Percentiles rank a stretch among this genome's conserved stretches.
Conservation (phyloP, 1,140 invertebrate genomes). For the Sinonovacula constricta region DNA sequence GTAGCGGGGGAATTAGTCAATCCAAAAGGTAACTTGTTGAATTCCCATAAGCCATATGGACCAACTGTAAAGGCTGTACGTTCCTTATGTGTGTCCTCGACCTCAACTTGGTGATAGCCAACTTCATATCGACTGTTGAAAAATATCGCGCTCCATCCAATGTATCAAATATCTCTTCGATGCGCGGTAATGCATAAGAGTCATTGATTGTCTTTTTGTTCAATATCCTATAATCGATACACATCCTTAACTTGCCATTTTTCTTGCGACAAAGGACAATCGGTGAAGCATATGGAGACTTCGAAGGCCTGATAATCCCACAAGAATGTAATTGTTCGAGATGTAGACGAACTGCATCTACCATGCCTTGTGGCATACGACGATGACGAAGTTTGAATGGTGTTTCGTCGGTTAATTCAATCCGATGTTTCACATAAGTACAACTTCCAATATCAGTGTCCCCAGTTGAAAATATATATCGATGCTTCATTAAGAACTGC, state of each 20-base stretch:
- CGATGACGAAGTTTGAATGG: conserved; percentile 16
- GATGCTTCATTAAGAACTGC: neutral
- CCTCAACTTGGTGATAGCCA: neutral
- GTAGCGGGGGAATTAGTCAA: neutral
- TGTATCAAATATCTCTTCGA: neutral
- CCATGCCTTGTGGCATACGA: neutral
- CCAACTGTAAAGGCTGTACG: neutral
- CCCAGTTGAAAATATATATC: conserved; percentile 6
- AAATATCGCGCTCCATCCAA: neutral
- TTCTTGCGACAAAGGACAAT: conserved; percentile 57
- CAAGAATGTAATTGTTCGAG: too few species aligned
- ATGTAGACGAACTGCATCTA: conserved; percentile 3
- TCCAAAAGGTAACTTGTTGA: too few species aligned
- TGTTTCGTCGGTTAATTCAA: neutral
- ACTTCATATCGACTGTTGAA: neutral
- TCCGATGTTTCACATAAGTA: neutral
- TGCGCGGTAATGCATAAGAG: neutral
- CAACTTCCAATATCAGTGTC: conserved; percentile 16
- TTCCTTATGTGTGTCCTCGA: neutral
- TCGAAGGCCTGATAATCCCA: too few species aligned
- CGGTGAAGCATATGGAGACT: too few species aligned
- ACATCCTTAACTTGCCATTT: conserved; percentile 1
- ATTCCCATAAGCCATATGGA: neutral
- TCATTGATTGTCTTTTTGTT: conserved; percentile 6
- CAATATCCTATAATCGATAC: conserved; percentile 1